A percentile compares a stretch with the other conserved stretches of the same genome.
phyloP scores from a whole-genome alignment of 2,888 invertebrate species.

The Ypsolopha scabrella region DNA sequence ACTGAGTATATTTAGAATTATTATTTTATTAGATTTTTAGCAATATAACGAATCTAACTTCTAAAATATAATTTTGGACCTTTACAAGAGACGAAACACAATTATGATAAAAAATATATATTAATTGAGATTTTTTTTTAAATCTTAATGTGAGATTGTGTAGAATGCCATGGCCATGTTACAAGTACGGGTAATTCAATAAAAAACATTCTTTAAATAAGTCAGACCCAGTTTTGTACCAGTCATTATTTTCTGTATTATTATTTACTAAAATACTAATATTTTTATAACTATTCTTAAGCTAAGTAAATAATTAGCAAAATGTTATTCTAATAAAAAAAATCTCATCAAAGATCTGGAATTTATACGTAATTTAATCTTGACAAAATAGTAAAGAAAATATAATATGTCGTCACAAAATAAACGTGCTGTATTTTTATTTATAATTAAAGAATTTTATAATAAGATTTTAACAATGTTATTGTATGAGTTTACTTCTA shows the following conservation, averaged over 20 bases:
- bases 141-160: too few relatives aligned
- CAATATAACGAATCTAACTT: not conserved
- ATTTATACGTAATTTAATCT: not conserved
- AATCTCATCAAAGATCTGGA: constrained; percentile 3
- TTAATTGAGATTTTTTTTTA: too few relatives aligned
- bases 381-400: constrained; percentile 3
- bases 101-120: too few relatives aligned
- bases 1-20: constrained; percentile 27
- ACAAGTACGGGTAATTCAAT: constrained; percentile 30
- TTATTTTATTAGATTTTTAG: not conserved
- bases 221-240: not conserved
- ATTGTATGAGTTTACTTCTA: constrained; percentile 56
- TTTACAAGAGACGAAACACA: too few relatives aligned
- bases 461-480: constrained; percentile 39
- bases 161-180: not conserved
- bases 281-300: constrained; percentile 14
- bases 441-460: constrained; percentile 8
- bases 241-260: constrained; percentile 1
- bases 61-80: not conserved
- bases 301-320: not conserved
- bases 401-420: constrained; percentile 9
- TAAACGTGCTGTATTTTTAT: constrained; percentile 8
- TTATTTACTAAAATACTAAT: constrained; percentile 10
- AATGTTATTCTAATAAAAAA: not conserved
- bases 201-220: not conserved